Evolutionary conservation across 2,113 vertebrate genomes (phyloP), one percentile per base, ranked within the genome.

Genomic region (Cheilinus undulatus): DNA sequence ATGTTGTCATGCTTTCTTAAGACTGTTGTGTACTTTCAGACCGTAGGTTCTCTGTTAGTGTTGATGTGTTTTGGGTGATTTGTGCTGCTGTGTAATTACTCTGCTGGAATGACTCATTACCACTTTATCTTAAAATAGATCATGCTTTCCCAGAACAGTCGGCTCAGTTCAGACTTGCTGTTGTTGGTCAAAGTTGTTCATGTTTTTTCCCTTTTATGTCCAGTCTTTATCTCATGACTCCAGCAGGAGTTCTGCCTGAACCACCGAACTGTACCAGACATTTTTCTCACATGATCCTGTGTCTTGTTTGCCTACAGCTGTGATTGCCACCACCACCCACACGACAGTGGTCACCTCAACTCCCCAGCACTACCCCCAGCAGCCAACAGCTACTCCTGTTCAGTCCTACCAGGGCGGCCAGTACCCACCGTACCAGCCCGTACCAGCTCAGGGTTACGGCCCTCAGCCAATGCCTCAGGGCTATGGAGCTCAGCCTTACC

Each of bases 351-450:
- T 97, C 51, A 95, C 94, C 0, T 11, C 78, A 2, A 72, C 91
- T 3, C 76, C 88, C 45, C 88, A 59, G 58, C 78, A 67, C 3
- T 97, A 95, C 69, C 92, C 95, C 2, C 96, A 93, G 23, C 94
- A 95, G 9, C 90, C 91, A 0, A 70, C 64, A 3, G 45, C 72
- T 15, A 20, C 12, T 43, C 86, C 70, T 3, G 64, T 19, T 0
- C 91, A 91, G 57, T 46, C 30, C 82, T 96, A 95, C 76, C 94
- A 93, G 12, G 93, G 71, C 24, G 80, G 77, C 0, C 91, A 91
- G 0, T 96, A 95, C 28, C 93, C 94, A 43, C 81, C 94, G n/a
- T 97, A 97, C 89, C 95, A 96, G 26, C 89, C 94, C 1, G n/a
- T 95, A 56, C 89, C 95, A 0, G 27, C 93, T 7, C 96, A 96